These are phyloP conservation scores for Phrynocephalus forsythii DNA, from an alignment of 2,797 vertebrate species.

Conservation along the genomic window DNA sequence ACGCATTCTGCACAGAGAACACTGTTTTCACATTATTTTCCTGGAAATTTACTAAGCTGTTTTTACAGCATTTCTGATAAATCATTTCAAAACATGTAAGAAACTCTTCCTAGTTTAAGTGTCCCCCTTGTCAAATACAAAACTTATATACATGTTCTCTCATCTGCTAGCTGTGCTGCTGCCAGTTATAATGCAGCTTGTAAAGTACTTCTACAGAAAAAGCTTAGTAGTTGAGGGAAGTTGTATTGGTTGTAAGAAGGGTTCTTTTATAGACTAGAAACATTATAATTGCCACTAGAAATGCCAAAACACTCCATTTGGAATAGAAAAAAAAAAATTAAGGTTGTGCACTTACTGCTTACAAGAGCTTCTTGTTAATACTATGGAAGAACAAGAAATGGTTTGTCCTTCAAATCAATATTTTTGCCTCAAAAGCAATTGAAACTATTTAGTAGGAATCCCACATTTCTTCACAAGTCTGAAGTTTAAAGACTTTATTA, in stretches of 20 bases:
- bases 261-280: neutral
- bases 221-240: conserved; percentile 15
- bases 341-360: neutral
- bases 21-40: neutral
- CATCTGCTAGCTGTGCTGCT: neutral
- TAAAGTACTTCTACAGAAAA: conserved; percentile 10
- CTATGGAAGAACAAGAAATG: neutral
- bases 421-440: neutral
- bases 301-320: neutral
- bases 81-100: neutral
- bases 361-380: neutral
- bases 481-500: neutral
- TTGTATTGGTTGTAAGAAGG: fast-evolving
- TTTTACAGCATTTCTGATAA: neutral
- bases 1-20: no score
- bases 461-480: no score
- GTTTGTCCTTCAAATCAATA: neutral
- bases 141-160: neutral
- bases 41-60: neutral
- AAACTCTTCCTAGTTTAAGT: neutral
- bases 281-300: neutral
- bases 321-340: neutral
- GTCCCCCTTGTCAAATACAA: neutral
- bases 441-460: no score
- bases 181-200: neutral